A percentile compares a stretch with the other conserved stretches of the same genome.
Conservation (phyloP, 2,113 vertebrate genomes). For the Deroptyus accipitrinus region DNA sequence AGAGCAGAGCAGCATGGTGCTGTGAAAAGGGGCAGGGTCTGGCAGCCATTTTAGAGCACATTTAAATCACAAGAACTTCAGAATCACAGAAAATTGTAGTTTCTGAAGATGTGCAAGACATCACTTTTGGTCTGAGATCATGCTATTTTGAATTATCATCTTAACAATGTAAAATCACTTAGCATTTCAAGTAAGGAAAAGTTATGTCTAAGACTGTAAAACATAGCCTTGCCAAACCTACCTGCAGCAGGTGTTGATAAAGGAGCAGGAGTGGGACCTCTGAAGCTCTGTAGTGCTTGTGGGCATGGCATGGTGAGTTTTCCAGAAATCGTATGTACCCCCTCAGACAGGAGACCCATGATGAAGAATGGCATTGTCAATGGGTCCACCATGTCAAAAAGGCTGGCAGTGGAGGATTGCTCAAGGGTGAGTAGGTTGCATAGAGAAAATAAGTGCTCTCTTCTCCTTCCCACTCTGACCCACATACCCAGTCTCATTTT, state of each 20-base stretch:
- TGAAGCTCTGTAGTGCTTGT: background rate
- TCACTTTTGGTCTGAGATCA: background rate
- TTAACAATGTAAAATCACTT: background rate
- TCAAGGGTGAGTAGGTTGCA: background rate
- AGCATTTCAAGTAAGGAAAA: background rate
- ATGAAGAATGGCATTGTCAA: background rate
- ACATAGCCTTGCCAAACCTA: background rate
- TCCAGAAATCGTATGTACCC: background rate
- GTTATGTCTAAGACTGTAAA: background rate
- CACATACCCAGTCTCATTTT: background rate
- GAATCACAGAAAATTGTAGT: background rate
- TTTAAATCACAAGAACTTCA: background rate
- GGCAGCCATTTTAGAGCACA: background rate
- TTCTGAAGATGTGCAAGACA: background rate
- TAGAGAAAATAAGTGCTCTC: background rate
- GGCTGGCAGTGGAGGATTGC: background rate
- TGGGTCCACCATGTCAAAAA: background rate
- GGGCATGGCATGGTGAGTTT: background rate
- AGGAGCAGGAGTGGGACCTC: background rate
- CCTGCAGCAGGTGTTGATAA: background rate
- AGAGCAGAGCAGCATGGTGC: background rate
- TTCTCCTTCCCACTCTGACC: background rate
- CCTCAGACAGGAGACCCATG: rapidly evolving
- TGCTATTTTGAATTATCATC: background rate
- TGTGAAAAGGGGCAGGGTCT: background rate